phyloP scores from a whole-genome alignment of 2,888 invertebrate species.

The Mesochorus sp. region DNA sequence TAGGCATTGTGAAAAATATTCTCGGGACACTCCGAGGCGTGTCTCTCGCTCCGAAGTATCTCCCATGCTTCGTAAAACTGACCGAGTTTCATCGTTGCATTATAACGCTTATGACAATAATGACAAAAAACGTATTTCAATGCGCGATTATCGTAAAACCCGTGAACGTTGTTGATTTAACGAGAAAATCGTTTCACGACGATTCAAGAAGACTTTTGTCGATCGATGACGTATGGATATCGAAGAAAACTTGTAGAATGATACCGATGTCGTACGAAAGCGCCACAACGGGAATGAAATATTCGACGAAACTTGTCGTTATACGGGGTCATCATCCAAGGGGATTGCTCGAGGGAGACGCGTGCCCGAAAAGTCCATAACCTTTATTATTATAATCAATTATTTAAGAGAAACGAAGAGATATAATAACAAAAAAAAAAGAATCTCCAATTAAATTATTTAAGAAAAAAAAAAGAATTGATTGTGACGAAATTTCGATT shows the following conservation, averaged over 20 bases:
- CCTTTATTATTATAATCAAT: conserved; percentile 35
- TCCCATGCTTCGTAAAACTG: conserved; percentile 4
- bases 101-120: neutral
- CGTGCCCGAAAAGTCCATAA: conserved; percentile 32
- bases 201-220: neutral
- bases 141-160: neutral
- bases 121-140: neutral
- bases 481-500: neutral
- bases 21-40: too few relatives aligned
- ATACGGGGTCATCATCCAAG: conserved; percentile 45
- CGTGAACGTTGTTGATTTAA: neutral
- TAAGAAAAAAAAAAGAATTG: neutral
- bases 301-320: conserved; percentile 7
- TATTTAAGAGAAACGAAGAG: conserved; percentile 43
- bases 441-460: neutral
- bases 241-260: neutral
- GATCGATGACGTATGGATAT: neutral
- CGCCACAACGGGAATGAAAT: neutral
- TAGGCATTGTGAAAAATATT: too few relatives aligned
- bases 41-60: too few relatives aligned
- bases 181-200: neutral
- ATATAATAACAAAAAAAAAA: neutral
- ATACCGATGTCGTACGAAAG: neutral
- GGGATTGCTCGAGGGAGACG: conserved; percentile 50
- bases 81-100: neutral